These are phyloP conservation scores for Apodemia zela DNA, from an alignment of 2,888 invertebrate species.

Conservation along the genomic window DNA sequence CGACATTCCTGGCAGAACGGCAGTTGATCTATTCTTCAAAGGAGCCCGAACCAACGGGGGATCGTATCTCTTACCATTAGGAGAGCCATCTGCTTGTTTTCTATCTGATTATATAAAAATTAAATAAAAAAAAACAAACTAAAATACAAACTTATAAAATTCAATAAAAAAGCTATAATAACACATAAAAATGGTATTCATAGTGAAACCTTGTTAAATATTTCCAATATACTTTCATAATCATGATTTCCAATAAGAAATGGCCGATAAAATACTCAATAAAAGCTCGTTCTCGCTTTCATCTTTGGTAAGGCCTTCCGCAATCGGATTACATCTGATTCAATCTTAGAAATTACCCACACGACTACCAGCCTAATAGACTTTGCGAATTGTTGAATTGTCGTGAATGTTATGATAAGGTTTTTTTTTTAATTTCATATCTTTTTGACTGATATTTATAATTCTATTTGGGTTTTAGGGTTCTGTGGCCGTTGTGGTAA, in stretches of 20 bases:
- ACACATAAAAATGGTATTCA: neutral
- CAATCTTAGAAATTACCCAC: slow-evolving; percentile 31
- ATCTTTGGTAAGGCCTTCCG: slow-evolving; percentile 22
- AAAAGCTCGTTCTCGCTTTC: slow-evolving; percentile 25
- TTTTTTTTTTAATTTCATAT: slow-evolving; percentile 1
- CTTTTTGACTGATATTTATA: neutral
- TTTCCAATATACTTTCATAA: slow-evolving; percentile 15
- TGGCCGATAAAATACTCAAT: slow-evolving; percentile 26
- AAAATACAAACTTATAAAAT: neutral
- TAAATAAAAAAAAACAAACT: no score
- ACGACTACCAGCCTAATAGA: slow-evolving; percentile 16
- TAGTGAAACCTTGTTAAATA: neutral
- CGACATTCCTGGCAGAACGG: no score
- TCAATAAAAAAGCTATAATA: neutral
- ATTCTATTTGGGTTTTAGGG: neutral
- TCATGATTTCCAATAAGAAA: slow-evolving; percentile 20
- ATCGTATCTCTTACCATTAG: no score
- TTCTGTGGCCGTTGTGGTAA: no score
- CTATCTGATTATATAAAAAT: no score
- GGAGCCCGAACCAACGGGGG: no score
- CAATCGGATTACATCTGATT: slow-evolving; percentile 33
- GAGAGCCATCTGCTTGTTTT: no score
- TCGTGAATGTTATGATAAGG: slow-evolving; percentile 8
- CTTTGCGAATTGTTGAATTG: slow-evolving; percentile 8
- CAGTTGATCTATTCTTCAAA: no score